These are phyloP conservation scores for Heliothis virescens DNA, from an alignment of 1,140 invertebrate genomes.

Conservation along the genomic window DNA sequence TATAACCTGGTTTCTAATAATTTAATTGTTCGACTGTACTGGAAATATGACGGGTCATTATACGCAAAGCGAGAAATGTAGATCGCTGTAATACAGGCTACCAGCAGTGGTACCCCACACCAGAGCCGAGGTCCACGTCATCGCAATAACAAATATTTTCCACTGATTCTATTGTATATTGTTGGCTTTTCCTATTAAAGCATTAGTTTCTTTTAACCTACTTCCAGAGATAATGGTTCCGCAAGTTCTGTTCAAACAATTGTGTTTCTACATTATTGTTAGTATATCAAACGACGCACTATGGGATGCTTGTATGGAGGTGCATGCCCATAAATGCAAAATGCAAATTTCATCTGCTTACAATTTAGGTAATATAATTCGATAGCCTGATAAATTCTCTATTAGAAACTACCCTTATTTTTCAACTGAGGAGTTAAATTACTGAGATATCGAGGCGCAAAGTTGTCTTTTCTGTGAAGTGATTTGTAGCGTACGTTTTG, in stretches of 20 bases:
- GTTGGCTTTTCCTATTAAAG: constrained; percentile 79
- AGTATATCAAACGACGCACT: constrained; percentile 18
- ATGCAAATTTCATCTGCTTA: too few species aligned
- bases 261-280: constrained; percentile 22
- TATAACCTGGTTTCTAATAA: too few species aligned
- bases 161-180: constrained; percentile 74
- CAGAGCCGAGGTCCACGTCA: constrained; percentile 63
- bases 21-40: too few species aligned
- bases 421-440: too few species aligned
- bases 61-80: not conserved
- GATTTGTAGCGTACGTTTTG: too few species aligned
- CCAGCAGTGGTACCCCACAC: constrained; percentile 41
- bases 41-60: not conserved
- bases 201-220: constrained; percentile 71
- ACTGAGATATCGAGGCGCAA: too few species aligned
- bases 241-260: constrained; percentile 15
- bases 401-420: too few species aligned
- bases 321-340: too few species aligned
- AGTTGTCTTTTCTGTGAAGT: too few species aligned
- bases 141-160: constrained; percentile 77
- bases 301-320: too few species aligned
- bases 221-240: constrained; percentile 58
- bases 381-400: too few species aligned
- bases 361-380: too few species aligned
- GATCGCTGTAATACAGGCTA: constrained; percentile 49